Evolutionary conservation across 2,888 invertebrate genomes (phyloP).

Genomic region (Agriopis marginaria): DNA sequence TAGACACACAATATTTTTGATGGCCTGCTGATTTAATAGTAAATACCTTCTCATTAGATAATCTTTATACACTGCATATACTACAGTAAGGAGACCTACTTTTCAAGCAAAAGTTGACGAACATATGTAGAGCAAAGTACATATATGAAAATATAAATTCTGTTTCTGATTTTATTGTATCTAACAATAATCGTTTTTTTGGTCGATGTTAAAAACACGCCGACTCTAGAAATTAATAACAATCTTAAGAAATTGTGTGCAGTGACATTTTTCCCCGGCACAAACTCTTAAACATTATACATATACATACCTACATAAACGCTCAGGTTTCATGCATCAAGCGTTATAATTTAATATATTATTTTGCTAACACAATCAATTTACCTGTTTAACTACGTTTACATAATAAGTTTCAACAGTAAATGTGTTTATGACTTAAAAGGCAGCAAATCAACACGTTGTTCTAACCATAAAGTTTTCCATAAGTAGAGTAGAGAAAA

Average conservation of each 20-base stretch:
- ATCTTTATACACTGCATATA: no score
- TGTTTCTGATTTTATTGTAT: not conserved
- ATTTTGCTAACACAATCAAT: not conserved
- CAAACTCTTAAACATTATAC: not conserved
- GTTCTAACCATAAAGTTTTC: slow-evolving; percentile 3
- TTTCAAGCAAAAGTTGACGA: no score
- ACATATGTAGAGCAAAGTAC: no score
- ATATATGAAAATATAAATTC: no score
- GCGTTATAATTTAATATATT: no score
- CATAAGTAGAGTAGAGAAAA: not conserved
- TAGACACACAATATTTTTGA: no score
- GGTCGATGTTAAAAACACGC: slow-evolving; percentile 6
- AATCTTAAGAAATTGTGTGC: slow-evolving; percentile 9
- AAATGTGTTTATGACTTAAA: not conserved
- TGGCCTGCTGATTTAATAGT: no score
- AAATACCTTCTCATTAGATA: no score
- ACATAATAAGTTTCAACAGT: not conserved
- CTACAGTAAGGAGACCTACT: no score
- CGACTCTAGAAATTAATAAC: slow-evolving; percentile 10
- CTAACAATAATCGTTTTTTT: not conserved
- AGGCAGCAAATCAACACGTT: not conserved
- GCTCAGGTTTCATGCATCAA: slow-evolving; percentile 1
- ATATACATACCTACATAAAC: not conserved
- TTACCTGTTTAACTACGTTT: not conserved
- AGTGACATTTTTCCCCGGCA: not conserved